phyloP scores from a whole-genome alignment of 1,140 invertebrate species.

The Laupala kohalensis region DNA sequence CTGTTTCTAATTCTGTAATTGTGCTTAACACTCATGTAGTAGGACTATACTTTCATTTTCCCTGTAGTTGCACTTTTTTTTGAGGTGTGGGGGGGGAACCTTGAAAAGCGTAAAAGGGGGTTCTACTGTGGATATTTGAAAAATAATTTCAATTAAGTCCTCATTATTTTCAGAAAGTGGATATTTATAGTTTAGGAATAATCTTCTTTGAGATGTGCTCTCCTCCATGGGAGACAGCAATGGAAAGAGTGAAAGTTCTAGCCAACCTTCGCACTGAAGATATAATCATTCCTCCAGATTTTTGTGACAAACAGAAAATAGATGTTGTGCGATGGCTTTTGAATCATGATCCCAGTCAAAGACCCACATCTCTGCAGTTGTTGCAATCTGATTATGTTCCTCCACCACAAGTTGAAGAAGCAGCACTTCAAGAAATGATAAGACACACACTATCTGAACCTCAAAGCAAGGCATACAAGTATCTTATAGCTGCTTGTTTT shows the following conservation, averaged over 20 bases:
- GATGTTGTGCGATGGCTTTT: constrained; percentile 53
- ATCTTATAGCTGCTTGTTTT: constrained; percentile 55
- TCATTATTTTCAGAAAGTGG: constrained; percentile 83
- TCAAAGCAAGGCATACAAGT: constrained; percentile 67
- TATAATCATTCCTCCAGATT: constrained; percentile 52
- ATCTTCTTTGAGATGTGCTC: constrained; percentile 93
- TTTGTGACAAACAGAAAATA: constrained; percentile 32
- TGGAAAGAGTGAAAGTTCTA: constrained; percentile 76
- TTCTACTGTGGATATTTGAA: too few relatives aligned
- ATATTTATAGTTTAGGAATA: constrained; percentile 84
- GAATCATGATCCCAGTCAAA: constrained; percentile 64
- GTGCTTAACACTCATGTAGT: too few relatives aligned
- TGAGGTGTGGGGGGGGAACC: too few relatives aligned
- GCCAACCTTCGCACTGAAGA: constrained; percentile 48
- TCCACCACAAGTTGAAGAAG: constrained; percentile 60
- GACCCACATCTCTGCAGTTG: constrained; percentile 65
- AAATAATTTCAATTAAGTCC: too few relatives aligned
- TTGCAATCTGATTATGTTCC: constrained; percentile 69
- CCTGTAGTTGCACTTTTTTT: too few relatives aligned
- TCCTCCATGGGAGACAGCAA: constrained; percentile 61
- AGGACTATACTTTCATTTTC: too few relatives aligned
- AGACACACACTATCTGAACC: constrained; percentile 62
- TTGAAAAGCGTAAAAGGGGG: too few relatives aligned
- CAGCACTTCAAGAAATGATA: constrained; percentile 61
- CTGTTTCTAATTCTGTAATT: too few relatives aligned